Conservation (phyloP, 2,797 vertebrate species). For the Lepilemur septentrionalis region DNA sequence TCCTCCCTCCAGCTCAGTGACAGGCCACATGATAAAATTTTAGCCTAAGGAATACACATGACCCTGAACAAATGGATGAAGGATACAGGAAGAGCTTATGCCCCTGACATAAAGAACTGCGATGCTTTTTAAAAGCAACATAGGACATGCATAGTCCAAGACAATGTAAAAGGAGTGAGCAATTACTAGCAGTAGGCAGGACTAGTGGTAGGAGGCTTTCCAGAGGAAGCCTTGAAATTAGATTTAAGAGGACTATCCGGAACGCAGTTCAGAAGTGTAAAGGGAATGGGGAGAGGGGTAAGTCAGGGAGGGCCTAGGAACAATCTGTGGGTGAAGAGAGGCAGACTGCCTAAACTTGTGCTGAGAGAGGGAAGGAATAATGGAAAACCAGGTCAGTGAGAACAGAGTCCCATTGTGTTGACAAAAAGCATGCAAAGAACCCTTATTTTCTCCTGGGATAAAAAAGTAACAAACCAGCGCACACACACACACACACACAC, state of each 20-base stretch:
- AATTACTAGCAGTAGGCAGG: not conserved
- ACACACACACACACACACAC: no score
- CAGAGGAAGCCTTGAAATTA: not conserved
- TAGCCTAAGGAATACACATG: not conserved
- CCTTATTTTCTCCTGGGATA: not conserved
- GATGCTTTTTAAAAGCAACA: not conserved
- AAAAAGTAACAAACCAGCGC: not conserved
- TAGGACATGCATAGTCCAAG: not conserved
- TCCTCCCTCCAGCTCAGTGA: not conserved
- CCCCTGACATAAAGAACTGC: not conserved
- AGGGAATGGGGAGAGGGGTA: not conserved
- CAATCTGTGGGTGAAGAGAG: not conserved
- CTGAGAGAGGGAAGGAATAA: not conserved
- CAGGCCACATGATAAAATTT: not conserved
- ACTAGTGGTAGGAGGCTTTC: not conserved
- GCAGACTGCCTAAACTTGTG: not conserved
- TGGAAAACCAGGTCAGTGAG: not conserved
- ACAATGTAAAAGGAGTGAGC: not conserved
- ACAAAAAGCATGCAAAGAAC: not conserved
- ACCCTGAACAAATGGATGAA: not conserved
- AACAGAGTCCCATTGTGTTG: slow-evolving; percentile 14
- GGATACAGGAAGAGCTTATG: not conserved
- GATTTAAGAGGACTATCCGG: not conserved
- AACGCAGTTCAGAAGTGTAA: not conserved
- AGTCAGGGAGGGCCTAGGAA: not conserved